Percentiles rank a stretch among this genome's conserved stretches.
Conservation (phyloP, 2,113 vertebrate genomes). For the Rhabdomys dilectus region DNA sequence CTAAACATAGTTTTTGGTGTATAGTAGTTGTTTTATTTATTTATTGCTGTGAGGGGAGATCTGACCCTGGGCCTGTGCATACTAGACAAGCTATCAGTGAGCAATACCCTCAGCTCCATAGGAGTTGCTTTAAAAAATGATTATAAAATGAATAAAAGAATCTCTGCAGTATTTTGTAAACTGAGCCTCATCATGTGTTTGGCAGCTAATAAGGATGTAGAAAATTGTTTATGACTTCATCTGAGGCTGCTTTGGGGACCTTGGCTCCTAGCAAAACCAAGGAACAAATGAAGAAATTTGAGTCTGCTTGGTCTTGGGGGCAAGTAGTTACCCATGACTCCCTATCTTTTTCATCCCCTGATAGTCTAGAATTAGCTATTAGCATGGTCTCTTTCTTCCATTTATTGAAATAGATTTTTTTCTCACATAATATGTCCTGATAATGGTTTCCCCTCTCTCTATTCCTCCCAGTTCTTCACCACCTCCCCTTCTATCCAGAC, state of each 20-base stretch:
- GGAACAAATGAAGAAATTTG: not conserved
- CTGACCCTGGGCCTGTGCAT: not conserved
- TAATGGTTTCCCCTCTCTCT: not conserved
- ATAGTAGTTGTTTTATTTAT: not conserved
- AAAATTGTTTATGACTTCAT: not conserved
- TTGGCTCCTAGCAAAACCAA: conserved; percentile 34
- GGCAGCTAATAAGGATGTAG: not conserved
- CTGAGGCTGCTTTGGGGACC: not conserved
- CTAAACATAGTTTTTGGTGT: not conserved
- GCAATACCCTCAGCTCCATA: not conserved
- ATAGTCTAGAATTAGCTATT: not conserved
- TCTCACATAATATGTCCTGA: not conserved
- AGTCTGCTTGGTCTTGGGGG: not conserved
- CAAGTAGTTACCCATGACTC: not conserved
- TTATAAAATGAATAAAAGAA: conserved; percentile 32
- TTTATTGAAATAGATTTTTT: not conserved
- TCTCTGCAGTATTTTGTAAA: not conserved
- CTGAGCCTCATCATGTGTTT: not conserved
- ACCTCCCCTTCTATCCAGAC: not conserved
- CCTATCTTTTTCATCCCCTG: not conserved
- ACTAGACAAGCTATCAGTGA: not conserved
- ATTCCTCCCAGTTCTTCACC: not conserved
- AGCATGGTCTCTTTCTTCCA: not conserved
- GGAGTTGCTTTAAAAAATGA: conserved; percentile 43
- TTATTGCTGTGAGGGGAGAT: not conserved